Conservation (phyloP, 2,888 invertebrate species). For the Drosophila meridiana region DNA sequence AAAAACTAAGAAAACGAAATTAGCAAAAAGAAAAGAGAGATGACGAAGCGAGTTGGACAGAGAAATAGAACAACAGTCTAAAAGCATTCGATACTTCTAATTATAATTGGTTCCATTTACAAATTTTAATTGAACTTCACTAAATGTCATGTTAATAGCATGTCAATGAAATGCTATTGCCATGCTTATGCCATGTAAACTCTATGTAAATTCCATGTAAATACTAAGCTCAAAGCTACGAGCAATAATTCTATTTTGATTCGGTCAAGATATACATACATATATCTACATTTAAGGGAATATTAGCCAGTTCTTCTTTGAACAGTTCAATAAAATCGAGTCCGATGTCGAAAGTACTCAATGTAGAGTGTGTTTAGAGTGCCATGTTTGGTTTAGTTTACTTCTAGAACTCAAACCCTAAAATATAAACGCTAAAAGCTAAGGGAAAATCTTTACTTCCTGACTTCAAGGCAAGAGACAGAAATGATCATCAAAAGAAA, state of each 20-base stretch:
- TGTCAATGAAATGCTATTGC: not conserved
- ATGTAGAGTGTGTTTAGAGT: no score
- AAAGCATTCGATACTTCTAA: not conserved
- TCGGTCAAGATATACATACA: no score
- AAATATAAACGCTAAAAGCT: not conserved
- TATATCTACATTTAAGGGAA: no score
- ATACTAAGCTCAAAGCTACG: not conserved
- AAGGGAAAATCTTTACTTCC: not conserved
- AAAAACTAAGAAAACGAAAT: not conserved
- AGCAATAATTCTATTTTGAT: not conserved
- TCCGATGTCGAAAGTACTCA: no score
- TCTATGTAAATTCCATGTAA: not conserved
- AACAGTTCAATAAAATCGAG: no score
- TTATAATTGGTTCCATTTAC: not conserved
- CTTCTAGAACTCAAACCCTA: no score
- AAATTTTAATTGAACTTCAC: not conserved
- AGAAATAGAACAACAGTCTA: not conserved
- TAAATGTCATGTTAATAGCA: not conserved
- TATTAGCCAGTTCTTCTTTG: not conserved
- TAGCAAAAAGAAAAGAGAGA: no score
- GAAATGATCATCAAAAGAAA: not conserved
- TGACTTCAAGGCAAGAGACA: not conserved
- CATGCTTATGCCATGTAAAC: not conserved
- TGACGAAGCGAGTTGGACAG: not conserved
- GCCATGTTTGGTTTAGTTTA: no score